Conservation (phyloP, 2,113 vertebrate species). For the Nymphicus hollandicus region DNA sequence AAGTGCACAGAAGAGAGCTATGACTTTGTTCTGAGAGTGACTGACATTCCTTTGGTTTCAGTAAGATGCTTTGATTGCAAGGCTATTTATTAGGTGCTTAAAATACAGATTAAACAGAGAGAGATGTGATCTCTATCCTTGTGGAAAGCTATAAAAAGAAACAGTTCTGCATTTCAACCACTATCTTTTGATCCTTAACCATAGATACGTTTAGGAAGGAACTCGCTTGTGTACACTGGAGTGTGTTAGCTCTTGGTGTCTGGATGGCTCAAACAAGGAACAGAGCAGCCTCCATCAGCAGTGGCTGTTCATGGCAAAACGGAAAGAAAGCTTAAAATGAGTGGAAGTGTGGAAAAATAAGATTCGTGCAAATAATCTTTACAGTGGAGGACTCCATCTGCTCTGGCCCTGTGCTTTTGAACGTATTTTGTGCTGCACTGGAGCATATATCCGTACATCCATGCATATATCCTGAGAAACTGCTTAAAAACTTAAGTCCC, state of each 20-base stretch:
- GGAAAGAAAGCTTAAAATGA: neutral
- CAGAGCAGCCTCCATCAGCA: neutral
- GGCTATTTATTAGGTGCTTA: neutral
- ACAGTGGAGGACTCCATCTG: neutral
- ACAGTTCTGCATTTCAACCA: neutral
- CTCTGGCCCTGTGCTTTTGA: neutral
- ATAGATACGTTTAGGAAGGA: neutral
- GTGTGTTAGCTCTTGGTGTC: neutral
- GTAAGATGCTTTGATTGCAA: neutral
- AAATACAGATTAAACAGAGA: neutral
- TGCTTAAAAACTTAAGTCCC: neutral
- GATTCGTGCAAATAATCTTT: neutral
- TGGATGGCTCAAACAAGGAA: neutral
- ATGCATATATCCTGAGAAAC: neutral
- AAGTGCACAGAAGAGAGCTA: neutral
- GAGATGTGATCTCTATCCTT: neutral
- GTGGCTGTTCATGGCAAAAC: neutral
- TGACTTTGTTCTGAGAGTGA: neutral
- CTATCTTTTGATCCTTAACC: conserved; percentile 6
- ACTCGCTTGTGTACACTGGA: neutral
- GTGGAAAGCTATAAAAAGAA: conserved; percentile 30
- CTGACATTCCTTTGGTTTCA: neutral
- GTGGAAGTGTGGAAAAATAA: neutral
- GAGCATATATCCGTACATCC: neutral
- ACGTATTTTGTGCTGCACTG: neutral